Percentiles rank a stretch among this genome's conserved stretches.
Conservation (phyloP, 2,888 invertebrate genomes). For the Tricholauxania praeusta region DNA sequence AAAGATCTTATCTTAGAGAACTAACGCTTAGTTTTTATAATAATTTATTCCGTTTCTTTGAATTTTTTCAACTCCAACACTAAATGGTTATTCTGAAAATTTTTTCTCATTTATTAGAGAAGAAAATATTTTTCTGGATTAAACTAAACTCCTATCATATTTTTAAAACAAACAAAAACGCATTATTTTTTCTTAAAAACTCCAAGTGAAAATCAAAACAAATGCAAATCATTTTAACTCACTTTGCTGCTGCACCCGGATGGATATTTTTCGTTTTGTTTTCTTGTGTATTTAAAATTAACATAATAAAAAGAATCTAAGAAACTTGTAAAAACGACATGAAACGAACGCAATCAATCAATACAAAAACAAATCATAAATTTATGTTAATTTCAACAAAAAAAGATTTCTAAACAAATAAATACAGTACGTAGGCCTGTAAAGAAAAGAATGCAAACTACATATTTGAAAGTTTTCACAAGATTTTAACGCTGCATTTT, state of each 20-base stretch:
- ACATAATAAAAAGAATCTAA: constrained; percentile 56
- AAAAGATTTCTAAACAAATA: constrained; percentile 37
- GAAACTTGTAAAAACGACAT: constrained; percentile 37
- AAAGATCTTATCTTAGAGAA: too few species aligned
- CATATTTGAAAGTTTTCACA: constrained; percentile 23
- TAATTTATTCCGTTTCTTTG: too few species aligned
- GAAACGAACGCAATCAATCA: constrained; percentile 14
- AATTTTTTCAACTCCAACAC: too few species aligned
- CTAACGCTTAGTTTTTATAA: too few species aligned
- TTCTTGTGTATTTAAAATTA: constrained; percentile 55
- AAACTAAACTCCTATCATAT: too few species aligned
- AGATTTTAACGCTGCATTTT: constrained; percentile 40
- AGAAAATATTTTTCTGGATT: too few species aligned
- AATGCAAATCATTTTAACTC: constrained; percentile 21
- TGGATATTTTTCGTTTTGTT: constrained; percentile 11
- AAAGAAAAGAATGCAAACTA: not conserved
- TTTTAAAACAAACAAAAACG: too few species aligned
- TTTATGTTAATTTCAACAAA: constrained; percentile 57
- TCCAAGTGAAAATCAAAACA: constrained; percentile 12
- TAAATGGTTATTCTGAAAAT: too few species aligned
- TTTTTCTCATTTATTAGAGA: too few species aligned
- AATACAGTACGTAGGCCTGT: constrained; percentile 15
- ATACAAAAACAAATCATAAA: constrained; percentile 51
- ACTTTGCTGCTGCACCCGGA: not conserved
- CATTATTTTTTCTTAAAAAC: not conserved